Evolutionary conservation across 2,888 invertebrate genomes (phyloP).

Genomic region (Drosophila kanekoi): DNA sequence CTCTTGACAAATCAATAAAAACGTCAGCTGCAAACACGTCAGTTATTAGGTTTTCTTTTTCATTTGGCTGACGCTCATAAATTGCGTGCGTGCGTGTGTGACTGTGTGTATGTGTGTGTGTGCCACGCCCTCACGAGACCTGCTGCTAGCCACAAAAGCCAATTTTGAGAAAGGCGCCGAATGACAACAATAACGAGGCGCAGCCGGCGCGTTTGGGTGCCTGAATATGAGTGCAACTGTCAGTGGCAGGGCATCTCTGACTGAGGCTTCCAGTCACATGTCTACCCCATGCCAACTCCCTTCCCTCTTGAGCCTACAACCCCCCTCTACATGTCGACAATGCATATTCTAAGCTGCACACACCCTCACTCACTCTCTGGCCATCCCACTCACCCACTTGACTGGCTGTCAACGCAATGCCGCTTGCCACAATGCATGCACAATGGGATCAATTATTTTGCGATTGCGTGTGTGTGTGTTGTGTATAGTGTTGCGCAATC

Average conservation of each 20-base stretch:
- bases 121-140: slow-evolving; percentile 3
- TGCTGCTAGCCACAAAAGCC: slow-evolving; percentile 45
- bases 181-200: slow-evolving; percentile 63
- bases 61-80: slow-evolving; percentile 43
- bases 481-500: slow-evolving; percentile 61
- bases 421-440: slow-evolving; percentile 69
- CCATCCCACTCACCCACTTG: slow-evolving; percentile 2
- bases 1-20: slow-evolving; percentile 71
- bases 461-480: slow-evolving; percentile 33
- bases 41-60: slow-evolving; percentile 59
- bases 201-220: slow-evolving; percentile 10
- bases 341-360: slow-evolving; percentile 4
- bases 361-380: neutral
- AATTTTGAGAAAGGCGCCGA: slow-evolving; percentile 46
- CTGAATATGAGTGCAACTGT: slow-evolving; percentile 49
- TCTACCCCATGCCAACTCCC: neutral
- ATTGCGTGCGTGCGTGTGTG: slow-evolving; percentile 17
- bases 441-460: slow-evolving; percentile 81
- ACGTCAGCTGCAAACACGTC: slow-evolving; percentile 60
- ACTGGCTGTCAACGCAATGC: slow-evolving; percentile 63
- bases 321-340: neutral
- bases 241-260: slow-evolving; percentile 62
- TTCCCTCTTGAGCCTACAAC: slow-evolving; percentile 3
- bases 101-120: too few relatives aligned
- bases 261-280: slow-evolving; percentile 41